Base-by-base conservation (phyloP, 1,140 invertebrate species). In the Idris sp. region DNA sequence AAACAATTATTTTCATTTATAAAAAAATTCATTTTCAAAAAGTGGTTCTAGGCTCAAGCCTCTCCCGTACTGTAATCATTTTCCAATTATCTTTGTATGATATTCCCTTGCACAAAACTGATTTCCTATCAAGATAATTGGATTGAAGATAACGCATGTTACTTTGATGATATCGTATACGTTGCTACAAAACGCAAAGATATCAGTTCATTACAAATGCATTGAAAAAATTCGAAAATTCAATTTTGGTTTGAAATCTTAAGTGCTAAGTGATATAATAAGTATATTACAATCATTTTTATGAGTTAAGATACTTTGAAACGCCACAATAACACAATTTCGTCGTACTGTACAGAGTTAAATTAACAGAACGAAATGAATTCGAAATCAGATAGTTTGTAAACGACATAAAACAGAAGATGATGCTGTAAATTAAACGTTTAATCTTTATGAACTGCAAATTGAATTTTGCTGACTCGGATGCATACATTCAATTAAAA, bases 401-500 rank as follows among this genome's bases (percentile, higher is more conserved):
- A 40, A 31, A 5, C 18, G 44, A 19, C 11, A 59, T 36, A 48
- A 44, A 35, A 30, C 10, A 16, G n/a, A 18, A 33, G 14, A 49
- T 40, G 44, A 62, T 62, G 16, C 16, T 18, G 38, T 43, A 64
- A 35, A 53, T 64, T 53, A 36, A 11, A 41, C 28, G 36, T 18
- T 49, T 22, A 44, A 64, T 25, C 28, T 19, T 65, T 25, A 30
- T 26, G n/a, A 19, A 54, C 14, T 5, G 26, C 10, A 16, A 40
- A 49, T 62, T 62, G 15, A 62, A 53, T 43, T 64, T 53, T 13
- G 15, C 48, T 16, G 58, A 13, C 15, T 61, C 14, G 25, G 43
- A 62, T 49, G 58, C 44, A 35, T 26, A n/a, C 36, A 14, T 44
- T 65, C 33, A 58, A 67, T 67, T 49, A 30, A 67, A 67, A 67